phyloP scores from a whole-genome alignment of 2,113 vertebrate genomes.

The Perca schrenkii region DNA sequence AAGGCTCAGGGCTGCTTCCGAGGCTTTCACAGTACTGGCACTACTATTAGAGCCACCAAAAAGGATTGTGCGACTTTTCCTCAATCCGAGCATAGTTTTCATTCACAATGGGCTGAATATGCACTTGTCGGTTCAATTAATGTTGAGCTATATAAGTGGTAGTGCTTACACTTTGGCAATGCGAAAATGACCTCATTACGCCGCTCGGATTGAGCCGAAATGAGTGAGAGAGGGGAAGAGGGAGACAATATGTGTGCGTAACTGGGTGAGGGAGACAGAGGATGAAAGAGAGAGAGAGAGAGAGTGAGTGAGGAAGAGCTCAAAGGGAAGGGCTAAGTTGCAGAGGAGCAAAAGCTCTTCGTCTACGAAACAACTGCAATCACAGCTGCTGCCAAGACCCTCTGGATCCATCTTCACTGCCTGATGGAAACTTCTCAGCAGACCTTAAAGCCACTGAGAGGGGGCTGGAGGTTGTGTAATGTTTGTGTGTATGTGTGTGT shows the following conservation, averaged over 20 bases:
- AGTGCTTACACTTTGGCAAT: conserved; percentile 64
- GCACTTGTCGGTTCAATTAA: conserved; percentile 74
- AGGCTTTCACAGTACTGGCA: conserved; percentile 17
- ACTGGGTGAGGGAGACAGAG: conserved; percentile 35
- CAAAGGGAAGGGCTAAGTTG: conserved; percentile 54
- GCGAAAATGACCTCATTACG: conserved; percentile 71
- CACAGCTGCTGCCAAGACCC: conserved; percentile 69
- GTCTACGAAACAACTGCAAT: conserved; percentile 74
- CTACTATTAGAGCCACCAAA: conserved; percentile 34
- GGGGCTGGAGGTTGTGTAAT: conserved; percentile 40
- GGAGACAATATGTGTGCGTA: not conserved
- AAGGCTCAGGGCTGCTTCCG: conserved; percentile 18
- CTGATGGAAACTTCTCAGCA: conserved; percentile 73
- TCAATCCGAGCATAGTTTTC: conserved; percentile 36
- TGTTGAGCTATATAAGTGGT: conserved; percentile 64
- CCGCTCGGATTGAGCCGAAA: conserved; percentile 49
- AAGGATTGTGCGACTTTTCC: conserved; percentile 38
- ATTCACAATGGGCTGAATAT: conserved; percentile 63
- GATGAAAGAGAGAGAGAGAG: conserved; percentile 17
- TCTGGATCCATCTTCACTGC: conserved; percentile 57
- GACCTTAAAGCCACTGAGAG: conserved; percentile 53
- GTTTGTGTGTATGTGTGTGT: not conserved
- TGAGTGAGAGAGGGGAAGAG: not conserved
- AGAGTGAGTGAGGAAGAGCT: conserved; percentile 27
- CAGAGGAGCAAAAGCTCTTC: conserved; percentile 69